Evolutionary conservation across 2,797 vertebrate species (phyloP).

Genomic region (Myotis pilosus): DNA sequence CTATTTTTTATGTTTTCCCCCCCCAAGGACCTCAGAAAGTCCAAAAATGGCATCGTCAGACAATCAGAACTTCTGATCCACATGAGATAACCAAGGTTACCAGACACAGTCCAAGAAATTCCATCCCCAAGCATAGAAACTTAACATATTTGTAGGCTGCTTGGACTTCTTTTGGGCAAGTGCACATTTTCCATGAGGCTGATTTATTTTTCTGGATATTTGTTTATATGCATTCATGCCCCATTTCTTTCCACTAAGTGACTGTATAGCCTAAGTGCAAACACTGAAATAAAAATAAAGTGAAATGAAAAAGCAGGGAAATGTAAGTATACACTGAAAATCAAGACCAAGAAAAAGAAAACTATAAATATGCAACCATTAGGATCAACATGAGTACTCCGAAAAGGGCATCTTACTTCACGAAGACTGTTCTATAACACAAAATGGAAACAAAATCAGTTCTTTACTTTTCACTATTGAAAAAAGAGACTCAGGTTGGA

Average conservation of each 20-base stretch:
- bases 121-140: neutral
- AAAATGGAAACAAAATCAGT: neutral
- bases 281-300: conserved; percentile 61
- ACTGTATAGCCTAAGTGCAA: conserved; percentile 27
- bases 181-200: conserved; percentile 43
- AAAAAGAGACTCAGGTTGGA: neutral
- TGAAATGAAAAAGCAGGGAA: conserved; percentile 40
- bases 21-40: neutral
- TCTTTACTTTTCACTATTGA: conserved; percentile 42
- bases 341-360: conserved; percentile 6
- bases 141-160: neutral
- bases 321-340: conserved; percentile 19
- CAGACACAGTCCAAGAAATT: neutral
- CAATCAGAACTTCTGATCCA: neutral
- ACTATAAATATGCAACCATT: neutral
- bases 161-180: conserved; percentile 25
- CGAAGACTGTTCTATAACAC: neutral
- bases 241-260: conserved; percentile 52
- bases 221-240: conserved; percentile 43
- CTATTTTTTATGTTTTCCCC: neutral
- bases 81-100: neutral
- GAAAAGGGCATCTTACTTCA: neutral
- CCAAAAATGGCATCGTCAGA: neutral
- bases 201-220: conserved; percentile 59
- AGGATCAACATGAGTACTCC: neutral